Evolutionary conservation across 2,797 vertebrate species (phyloP), one percentile per base, ranked within the genome.

Genomic region (Adelosebastes latens): DNA sequence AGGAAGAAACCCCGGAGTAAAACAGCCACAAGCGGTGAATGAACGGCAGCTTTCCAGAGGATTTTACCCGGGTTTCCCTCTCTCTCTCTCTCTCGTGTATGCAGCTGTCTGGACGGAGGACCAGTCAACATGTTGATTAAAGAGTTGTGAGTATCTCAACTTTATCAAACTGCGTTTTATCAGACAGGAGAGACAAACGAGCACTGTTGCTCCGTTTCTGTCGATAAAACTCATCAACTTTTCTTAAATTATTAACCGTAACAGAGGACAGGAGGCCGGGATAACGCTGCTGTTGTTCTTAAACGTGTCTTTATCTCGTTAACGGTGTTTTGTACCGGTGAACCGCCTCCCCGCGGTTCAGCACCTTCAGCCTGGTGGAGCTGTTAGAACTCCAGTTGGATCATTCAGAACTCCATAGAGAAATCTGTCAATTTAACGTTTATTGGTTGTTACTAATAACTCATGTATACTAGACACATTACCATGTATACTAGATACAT

Each of bases 61-160:
- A 31, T 22, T 49, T 39, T 6, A 42, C 10, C 0, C 20, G n/a
- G 12, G 1, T 58, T 83, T 72, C 3, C 10, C n/a, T 5, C 0
- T 60, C 60, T 5, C 29, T 9, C 29, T 3, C 2, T 32, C 5
- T 27, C 5, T 52, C n/a, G 24, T 7, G 1, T 18, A 39, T 31
- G 24, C 74, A 8, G 67, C 7, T 25, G 31, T 79, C 20, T 20
- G 56, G 16, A 70, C 83, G 16, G 39, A 84, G 6, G 0, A 24
- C 20, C 60, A 2, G 63, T 4, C 89, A 90, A 70, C 70, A 96
- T 96, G 95, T 72, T 94, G n/a, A 93, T 95, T 58, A 94, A 93
- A 76, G 96, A 96, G 72, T 96, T 80, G 96, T 96, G 83, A 96
- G 96, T 96, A 89, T 56, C 29, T 22, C 1, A 8, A 67, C 31